phyloP scores from a whole-genome alignment of 2,113 vertebrate genomes.

The Sialia sialis region DNA sequence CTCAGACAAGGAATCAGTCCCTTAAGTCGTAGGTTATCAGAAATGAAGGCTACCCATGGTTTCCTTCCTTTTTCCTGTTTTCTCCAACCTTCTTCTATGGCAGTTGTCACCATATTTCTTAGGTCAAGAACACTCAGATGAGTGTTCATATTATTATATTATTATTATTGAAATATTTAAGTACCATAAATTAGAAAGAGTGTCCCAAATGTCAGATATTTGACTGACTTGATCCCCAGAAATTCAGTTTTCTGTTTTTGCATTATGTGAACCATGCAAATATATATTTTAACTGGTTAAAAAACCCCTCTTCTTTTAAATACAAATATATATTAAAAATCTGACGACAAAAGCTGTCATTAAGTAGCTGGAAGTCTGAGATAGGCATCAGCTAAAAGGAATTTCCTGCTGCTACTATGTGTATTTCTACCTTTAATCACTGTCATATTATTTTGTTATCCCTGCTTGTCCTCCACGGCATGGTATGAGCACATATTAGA shows the following conservation, averaged over 20 bases:
- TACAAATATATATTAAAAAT: background rate
- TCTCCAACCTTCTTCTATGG: background rate
- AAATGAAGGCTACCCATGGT: background rate
- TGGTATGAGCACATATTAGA: background rate
- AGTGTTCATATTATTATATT: background rate
- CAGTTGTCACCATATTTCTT: background rate
- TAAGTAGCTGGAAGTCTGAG: background rate
- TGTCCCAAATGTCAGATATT: background rate
- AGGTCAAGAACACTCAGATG: background rate
- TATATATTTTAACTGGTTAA: background rate
- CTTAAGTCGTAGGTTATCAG: background rate
- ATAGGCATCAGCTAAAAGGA: background rate
- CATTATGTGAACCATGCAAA: background rate
- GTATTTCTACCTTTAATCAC: background rate
- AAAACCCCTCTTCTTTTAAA: background rate
- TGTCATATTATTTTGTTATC: background rate
- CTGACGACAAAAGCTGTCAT: background rate
- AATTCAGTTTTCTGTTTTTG: background rate
- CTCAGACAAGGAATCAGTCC: background rate
- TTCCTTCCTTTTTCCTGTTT: constrained; percentile 1
- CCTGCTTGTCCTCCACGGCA: background rate
- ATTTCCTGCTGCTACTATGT: background rate
- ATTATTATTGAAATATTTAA: background rate
- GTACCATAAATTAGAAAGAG: background rate
- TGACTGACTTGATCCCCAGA: background rate